Evolutionary conservation across 2,113 vertebrate genomes (phyloP).

Genomic region (Microcebus tavaratra): DNA sequence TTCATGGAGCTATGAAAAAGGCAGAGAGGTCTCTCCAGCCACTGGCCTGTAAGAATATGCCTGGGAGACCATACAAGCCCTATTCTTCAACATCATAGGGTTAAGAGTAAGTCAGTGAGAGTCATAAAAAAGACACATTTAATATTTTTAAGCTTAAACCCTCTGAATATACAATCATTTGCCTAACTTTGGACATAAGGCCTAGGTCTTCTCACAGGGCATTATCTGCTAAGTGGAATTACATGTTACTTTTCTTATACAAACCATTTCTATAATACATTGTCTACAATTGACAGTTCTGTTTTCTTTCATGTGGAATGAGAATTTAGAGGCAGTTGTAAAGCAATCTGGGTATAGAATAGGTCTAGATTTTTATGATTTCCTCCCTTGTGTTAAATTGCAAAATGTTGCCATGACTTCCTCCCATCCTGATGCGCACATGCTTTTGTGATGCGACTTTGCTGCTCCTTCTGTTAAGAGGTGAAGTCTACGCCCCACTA

Average conservation of each 20-base stretch:
- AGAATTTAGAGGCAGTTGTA: background rate
- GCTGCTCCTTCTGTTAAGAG: background rate
- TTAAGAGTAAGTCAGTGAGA: background rate
- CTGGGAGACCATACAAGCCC: no score
- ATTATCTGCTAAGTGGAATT: background rate
- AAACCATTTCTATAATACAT: background rate
- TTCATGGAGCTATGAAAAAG: background rate
- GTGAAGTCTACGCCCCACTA: no score
- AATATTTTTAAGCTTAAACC: background rate
- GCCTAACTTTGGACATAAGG: background rate
- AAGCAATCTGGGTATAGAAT: background rate
- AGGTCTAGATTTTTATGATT: background rate
- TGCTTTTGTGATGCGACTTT: background rate
- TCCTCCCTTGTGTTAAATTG: background rate
- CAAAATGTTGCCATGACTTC: background rate
- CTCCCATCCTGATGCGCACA: background rate
- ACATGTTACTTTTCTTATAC: background rate
- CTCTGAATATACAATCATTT: background rate
- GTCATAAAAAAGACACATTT: background rate
- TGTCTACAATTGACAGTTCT: background rate
- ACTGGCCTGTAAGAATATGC: background rate
- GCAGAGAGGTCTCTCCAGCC: background rate
- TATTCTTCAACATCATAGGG: background rate
- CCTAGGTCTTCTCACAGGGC: background rate
- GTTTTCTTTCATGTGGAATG: background rate